phyloP scores from a whole-genome alignment of 2,888 invertebrate species.

The Caenorhabditis zanzibari region DNA sequence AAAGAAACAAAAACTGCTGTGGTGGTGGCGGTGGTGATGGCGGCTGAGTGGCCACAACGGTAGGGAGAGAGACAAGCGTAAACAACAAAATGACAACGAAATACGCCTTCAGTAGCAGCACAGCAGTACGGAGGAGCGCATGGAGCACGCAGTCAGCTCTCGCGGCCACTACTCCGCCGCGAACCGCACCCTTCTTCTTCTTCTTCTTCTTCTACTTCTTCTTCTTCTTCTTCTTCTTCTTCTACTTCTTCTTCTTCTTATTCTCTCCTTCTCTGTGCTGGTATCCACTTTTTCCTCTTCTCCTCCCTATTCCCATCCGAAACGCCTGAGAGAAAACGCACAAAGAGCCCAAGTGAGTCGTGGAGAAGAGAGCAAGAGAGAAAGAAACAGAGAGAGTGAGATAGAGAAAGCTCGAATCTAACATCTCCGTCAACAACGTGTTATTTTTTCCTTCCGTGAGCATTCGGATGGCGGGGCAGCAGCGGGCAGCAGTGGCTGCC shows the following conservation, averaged over 20 bases:
- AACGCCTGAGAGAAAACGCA: constrained; percentile 60
- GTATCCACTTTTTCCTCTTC: background rate
- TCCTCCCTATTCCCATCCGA: constrained; percentile 18
- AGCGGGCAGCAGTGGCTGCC: background rate
- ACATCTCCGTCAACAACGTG: constrained; percentile 41
- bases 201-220: constrained; percentile 10
- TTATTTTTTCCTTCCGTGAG: constrained; percentile 28
- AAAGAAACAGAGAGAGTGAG: too few relatives aligned
- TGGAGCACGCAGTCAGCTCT: constrained; percentile 60
- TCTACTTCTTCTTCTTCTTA: constrained; percentile 40
- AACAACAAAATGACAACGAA: constrained; percentile 63
- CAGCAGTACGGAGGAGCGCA: constrained; percentile 18
- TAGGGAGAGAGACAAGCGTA: constrained; percentile 27
- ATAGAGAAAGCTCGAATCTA: constrained; percentile 6
- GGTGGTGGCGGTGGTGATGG: background rate
- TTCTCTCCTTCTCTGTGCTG: constrained; percentile 5
- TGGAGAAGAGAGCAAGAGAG: background rate
- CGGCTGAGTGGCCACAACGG: too few relatives aligned
- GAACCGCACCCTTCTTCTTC: constrained; percentile 19
- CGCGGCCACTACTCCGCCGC: constrained; percentile 26
- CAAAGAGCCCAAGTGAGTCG: constrained; percentile 43
- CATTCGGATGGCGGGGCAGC: background rate
- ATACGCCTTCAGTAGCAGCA: constrained; percentile 56
- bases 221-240: constrained; percentile 5
- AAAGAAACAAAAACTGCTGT: constrained; percentile 41